Conservation (phyloP, 2,113 vertebrate genomes). For the Geococcyx californianus region DNA sequence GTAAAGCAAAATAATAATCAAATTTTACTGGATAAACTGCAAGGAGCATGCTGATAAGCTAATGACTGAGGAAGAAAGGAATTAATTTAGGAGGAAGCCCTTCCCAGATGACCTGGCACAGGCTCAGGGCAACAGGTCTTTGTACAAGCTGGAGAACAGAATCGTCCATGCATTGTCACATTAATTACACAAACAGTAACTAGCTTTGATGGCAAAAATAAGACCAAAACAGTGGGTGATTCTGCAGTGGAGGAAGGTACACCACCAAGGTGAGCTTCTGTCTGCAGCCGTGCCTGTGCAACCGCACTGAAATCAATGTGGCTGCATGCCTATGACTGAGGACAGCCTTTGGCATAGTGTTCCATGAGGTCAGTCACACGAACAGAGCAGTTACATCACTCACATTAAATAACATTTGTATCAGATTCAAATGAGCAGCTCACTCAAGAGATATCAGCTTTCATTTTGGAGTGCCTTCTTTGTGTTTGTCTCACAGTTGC, state of each 20-base stretch:
- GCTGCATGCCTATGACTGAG: not conserved
- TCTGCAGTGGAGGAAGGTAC: not conserved
- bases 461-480: not conserved
- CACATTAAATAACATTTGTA: not conserved
- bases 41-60: not conserved
- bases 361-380: constrained; percentile 1
- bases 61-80: not conserved
- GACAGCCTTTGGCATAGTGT: not conserved
- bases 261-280: not conserved
- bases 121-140: not conserved
- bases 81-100: not conserved
- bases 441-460: not conserved
- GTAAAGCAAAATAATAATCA: not conserved
- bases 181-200: not conserved
- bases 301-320: not conserved
- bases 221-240: not conserved
- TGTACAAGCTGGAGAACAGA: not conserved
- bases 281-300: not conserved
- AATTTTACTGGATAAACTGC: not conserved
- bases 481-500: not conserved
- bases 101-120: not conserved
- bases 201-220: not conserved
- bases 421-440: not conserved
- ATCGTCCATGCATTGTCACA: not conserved
- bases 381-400: constrained; percentile 1